Percentiles rank a stretch among this genome's conserved stretches.
These are phyloP conservation scores for Araneus ventricosus DNA, from an alignment of 1,140 invertebrate species.

Conservation along the genomic window DNA sequence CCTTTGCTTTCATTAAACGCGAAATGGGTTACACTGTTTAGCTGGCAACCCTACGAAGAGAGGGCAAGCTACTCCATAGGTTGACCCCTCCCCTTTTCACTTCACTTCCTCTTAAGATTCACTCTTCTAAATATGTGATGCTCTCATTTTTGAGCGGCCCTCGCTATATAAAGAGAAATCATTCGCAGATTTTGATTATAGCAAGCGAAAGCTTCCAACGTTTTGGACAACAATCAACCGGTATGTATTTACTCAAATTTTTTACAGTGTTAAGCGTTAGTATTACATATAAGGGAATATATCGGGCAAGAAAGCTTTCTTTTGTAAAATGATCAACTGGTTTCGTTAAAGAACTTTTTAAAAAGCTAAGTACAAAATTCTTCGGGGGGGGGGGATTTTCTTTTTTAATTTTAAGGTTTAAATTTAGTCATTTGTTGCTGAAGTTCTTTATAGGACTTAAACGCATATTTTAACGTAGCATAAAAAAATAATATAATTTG, in stretches of 20 bases:
- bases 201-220: neutral
- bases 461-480: too few species aligned
- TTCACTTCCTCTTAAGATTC: conserved; percentile 60
- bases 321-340: too few species aligned
- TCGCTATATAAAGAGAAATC: conserved; percentile 64
- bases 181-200: neutral
- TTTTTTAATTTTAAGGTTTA: too few species aligned
- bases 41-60: conserved; percentile 42
- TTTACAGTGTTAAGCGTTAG: neutral
- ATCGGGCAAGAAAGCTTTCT: too few species aligned
- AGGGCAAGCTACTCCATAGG: conserved; percentile 47
- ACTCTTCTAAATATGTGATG: conserved; percentile 41
- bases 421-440: too few species aligned
- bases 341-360: too few species aligned
- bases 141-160: conserved; percentile 25
- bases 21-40: conserved; percentile 38
- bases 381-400: too few species aligned
- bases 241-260: neutral
- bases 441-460: too few species aligned
- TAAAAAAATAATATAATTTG: too few species aligned
- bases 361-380: too few species aligned
- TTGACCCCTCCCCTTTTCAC: conserved; percentile 61
- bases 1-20: neutral
- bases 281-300: neutral
- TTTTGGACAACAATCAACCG: neutral